Percentiles rank a stretch among this genome's conserved stretches.
These are phyloP conservation scores for Trimorus sp. DNA, from an alignment of 2,888 invertebrate species.

Conservation along the genomic window DNA sequence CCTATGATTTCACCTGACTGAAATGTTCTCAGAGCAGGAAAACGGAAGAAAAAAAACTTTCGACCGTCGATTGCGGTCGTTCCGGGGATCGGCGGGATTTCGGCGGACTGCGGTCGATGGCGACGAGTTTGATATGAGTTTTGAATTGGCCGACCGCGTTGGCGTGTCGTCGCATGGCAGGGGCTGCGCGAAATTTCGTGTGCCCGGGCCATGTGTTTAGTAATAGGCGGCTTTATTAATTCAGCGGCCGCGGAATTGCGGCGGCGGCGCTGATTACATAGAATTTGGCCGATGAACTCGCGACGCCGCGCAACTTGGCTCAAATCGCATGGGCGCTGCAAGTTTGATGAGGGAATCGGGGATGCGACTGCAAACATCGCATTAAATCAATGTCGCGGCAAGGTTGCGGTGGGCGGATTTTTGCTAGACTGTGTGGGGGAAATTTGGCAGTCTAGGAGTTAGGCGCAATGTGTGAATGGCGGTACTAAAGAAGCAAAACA, in stretches of 20 bases:
- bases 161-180: slow-evolving; percentile 6
- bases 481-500: no score
- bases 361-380: slow-evolving; percentile 4
- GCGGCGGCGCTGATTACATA: slow-evolving; percentile 4
- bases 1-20: no score
- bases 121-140: slow-evolving; percentile 21
- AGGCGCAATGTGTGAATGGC: no score
- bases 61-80: slow-evolving; percentile 21
- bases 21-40: no score
- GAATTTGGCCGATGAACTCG: slow-evolving; percentile 15
- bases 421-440: no score
- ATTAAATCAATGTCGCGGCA: background rate
- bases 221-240: slow-evolving; percentile 21
- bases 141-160: slow-evolving; percentile 11
- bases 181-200: slow-evolving; percentile 19
- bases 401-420: no score
- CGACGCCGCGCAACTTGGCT: background rate
- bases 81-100: slow-evolving; percentile 25
- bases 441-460: no score
- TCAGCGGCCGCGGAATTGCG: background rate
- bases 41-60: slow-evolving; percentile 25
- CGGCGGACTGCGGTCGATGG: slow-evolving; percentile 28
- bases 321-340: background rate
- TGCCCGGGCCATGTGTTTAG: slow-evolving; percentile 16
- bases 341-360: slow-evolving; percentile 8